phyloP scores from a whole-genome alignment of 2,888 invertebrate species.

The Syritta pipiens region DNA sequence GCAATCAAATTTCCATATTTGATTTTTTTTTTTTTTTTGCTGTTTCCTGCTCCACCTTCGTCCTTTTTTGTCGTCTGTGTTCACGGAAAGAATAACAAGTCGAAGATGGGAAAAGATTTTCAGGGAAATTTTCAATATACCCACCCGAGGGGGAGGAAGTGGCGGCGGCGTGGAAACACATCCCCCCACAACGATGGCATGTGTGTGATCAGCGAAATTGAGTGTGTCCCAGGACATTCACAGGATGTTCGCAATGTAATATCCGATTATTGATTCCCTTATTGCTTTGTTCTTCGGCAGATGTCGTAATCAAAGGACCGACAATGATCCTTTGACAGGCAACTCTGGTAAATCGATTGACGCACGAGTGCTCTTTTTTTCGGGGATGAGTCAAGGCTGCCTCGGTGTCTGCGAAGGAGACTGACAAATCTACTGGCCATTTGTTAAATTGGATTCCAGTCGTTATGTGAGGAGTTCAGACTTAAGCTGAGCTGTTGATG shows the following conservation, averaged over 20 bases:
- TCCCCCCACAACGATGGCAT: background rate
- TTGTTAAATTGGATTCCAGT: too few relatives aligned
- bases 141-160: background rate
- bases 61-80: background rate
- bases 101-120: background rate
- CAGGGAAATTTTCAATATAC: constrained; percentile 1
- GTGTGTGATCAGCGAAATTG: constrained; percentile 1
- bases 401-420: too few relatives aligned
- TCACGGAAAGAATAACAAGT: background rate
- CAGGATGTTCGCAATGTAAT: constrained; percentile 11
- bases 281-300: constrained; percentile 7
- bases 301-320: constrained; percentile 28
- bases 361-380: too few relatives aligned
- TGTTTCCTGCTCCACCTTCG: background rate
- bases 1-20: constrained; percentile 21
- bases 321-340: constrained; percentile 1
- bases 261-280: constrained; percentile 26
- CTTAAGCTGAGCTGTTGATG: background rate
- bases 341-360: constrained; percentile 30
- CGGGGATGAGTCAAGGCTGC: too few relatives aligned
- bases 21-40: background rate
- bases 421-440: too few relatives aligned
- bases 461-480: constrained; percentile 3
- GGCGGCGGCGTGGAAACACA: background rate
- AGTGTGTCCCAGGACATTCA: background rate